Evolutionary conservation across 2,888 invertebrate genomes (phyloP).

Genomic region (Lagria hirta): DNA sequence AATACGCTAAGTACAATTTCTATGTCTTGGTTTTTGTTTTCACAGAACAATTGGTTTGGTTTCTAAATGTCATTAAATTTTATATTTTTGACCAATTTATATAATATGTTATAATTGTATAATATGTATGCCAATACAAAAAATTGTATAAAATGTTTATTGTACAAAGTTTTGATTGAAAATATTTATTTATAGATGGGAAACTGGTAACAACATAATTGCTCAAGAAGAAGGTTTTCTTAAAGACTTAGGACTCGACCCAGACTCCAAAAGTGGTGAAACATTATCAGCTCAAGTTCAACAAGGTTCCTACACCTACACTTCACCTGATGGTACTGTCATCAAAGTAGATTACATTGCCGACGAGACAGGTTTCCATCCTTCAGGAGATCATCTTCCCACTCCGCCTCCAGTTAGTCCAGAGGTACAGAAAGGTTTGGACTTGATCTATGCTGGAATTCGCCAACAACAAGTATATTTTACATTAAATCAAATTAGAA

Average conservation of each 20-base stretch:
- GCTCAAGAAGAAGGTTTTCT: slow-evolving; percentile 79
- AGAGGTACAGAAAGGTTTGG: slow-evolving; percentile 84
- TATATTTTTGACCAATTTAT: too few species aligned
- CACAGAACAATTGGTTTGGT: too few species aligned
- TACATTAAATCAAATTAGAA: slow-evolving; percentile 2
- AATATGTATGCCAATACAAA: too few species aligned
- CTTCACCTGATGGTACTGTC: slow-evolving; percentile 74
- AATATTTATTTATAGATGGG: slow-evolving; percentile 63
- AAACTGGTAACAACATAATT: slow-evolving; percentile 80
- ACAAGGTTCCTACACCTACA: slow-evolving; percentile 77
- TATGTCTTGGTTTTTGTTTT: too few species aligned
- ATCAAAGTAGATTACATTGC: slow-evolving; percentile 78
- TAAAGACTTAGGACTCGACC: slow-evolving; percentile 59
- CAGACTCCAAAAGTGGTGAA: slow-evolving; percentile 60
- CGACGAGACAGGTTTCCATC: slow-evolving; percentile 80
- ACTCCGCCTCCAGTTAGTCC: slow-evolving; percentile 81
- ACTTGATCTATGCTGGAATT: slow-evolving; percentile 83
- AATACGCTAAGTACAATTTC: too few species aligned
- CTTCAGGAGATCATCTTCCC: slow-evolving; percentile 78
- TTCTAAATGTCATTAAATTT: too few species aligned
- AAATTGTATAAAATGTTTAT: too few species aligned
- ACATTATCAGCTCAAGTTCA: slow-evolving; percentile 71
- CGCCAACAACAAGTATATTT: slow-evolving; percentile 61
- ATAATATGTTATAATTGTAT: too few species aligned
- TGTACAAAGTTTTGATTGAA: too few species aligned